A percentile compares a stretch with the other conserved stretches of the same genome.
These are phyloP conservation scores for Amphiprion clarkii DNA, from an alignment of 2,797 vertebrate genomes.

Conservation along the genomic window DNA sequence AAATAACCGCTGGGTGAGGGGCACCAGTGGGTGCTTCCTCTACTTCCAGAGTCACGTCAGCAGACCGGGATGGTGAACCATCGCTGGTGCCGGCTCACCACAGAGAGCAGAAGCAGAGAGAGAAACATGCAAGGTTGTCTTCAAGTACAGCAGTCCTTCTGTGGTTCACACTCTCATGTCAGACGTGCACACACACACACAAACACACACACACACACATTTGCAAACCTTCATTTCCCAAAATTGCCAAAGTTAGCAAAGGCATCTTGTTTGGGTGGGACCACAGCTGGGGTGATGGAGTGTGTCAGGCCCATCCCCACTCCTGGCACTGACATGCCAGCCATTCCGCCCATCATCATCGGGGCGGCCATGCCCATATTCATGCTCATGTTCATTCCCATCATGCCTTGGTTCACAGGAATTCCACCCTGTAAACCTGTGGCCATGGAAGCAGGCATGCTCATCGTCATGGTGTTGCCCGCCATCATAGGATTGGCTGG, in stretches of 20 bases:
- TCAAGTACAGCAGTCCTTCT: constrained; percentile 68
- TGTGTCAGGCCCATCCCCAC: constrained; percentile 82
- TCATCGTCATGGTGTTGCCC: constrained; percentile 69
- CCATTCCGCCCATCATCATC: constrained; percentile 82
- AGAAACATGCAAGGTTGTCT: constrained; percentile 73
- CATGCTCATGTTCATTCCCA: constrained; percentile 87
- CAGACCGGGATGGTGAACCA: constrained; percentile 14
- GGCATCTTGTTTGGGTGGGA: constrained; percentile 98
- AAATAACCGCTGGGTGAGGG: constrained; percentile 14
- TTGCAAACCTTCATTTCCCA: constrained; percentile 89
- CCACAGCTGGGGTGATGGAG: constrained; percentile 80
- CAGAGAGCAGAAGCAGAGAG: constrained; percentile 58
- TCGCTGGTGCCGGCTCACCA: constrained; percentile 45
- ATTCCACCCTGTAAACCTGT: constrained; percentile 75
- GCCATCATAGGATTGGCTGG: constrained; percentile 85
- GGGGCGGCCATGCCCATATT: constrained; percentile 88
- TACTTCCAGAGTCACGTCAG: constrained; percentile 4
- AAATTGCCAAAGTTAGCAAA: constrained; percentile 99
- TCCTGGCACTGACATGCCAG: constrained; percentile 87
- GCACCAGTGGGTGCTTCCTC: constrained; percentile 5
- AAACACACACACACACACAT: constrained; percentile 29
- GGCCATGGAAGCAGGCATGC: constrained; percentile 77
- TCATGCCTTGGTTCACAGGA: constrained; percentile 81
- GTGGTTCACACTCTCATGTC: constrained; percentile 48
- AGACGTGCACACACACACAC: constrained; percentile 55